Evolutionary conservation across 2,113 vertebrate species (phyloP).

Genomic region (Sebastes schlegelii): DNA sequence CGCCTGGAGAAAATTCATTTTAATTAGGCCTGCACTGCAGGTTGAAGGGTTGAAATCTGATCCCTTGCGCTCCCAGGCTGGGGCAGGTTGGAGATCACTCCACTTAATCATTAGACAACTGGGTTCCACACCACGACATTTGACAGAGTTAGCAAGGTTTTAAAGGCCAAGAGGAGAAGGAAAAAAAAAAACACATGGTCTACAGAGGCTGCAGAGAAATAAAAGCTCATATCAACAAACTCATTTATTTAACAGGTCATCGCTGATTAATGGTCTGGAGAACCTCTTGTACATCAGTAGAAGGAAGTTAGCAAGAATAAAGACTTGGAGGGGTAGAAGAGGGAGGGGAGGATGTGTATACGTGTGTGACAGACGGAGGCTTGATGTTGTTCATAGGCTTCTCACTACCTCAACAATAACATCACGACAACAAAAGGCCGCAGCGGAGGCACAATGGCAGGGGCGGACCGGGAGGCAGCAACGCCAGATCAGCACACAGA

Average conservation of each 20-base stretch:
- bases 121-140: slow-evolving; percentile 80
- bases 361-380: slow-evolving; percentile 32
- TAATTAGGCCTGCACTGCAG: slow-evolving; percentile 84
- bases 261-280: slow-evolving; percentile 67
- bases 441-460: slow-evolving; percentile 58
- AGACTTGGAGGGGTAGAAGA: slow-evolving; percentile 25
- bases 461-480: slow-evolving; percentile 58
- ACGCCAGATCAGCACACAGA: slow-evolving; percentile 79
- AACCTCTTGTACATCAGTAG: slow-evolving; percentile 45
- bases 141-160: slow-evolving; percentile 78
- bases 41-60: slow-evolving; percentile 83
- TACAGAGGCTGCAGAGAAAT: slow-evolving; percentile 63
- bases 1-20: slow-evolving; percentile 85
- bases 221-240: slow-evolving; percentile 76
- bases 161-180: slow-evolving; percentile 47
- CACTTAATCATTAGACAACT: slow-evolving; percentile 86
- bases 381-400: slow-evolving; percentile 48
- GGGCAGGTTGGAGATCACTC: slow-evolving; percentile 84
- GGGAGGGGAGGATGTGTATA: slow-evolving; percentile 8
- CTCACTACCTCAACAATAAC: slow-evolving; percentile 60
- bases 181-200: slow-evolving; percentile 21
- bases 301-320: slow-evolving; percentile 51
- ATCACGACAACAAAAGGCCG: slow-evolving; percentile 67
- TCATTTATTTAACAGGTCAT: slow-evolving; percentile 71
- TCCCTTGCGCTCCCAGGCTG: slow-evolving; percentile 78